Evolutionary conservation across 2,797 vertebrate species (phyloP), one percentile per base, ranked within the genome.

Genomic region (Buphagus erythrorhynchus): DNA sequence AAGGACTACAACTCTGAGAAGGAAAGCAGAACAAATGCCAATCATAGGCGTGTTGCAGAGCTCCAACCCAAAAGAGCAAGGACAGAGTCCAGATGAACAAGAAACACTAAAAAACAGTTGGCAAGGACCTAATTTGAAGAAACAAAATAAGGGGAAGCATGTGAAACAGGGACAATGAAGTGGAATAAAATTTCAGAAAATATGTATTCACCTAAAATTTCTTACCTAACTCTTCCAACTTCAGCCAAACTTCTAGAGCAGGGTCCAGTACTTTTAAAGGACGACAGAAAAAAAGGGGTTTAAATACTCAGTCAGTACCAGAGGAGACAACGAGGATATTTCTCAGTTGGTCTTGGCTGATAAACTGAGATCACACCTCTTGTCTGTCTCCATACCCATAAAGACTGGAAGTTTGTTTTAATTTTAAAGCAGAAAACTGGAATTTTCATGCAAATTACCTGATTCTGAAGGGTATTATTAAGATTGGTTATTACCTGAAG

Each of bases 201-300:
- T 8, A 55, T 0, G 0, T 21, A 67, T 63, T 35, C 16, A 92
- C 3, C 49, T 72, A 40, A 49, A 77, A 51, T 28, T 10, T 36
- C 36, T 42, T 55, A 24, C 25, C 28, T 49, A 72, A 14, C 43
- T n/a, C 15, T 33, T 74, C 16, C 26, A 81, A 11, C 42, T 88
- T 61, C 22, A 80, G 25, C 25, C 16, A 7, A 86, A 76, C 7
- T 59, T 43, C 33, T 55, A 9, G 9, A 86, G 17, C 4, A 48
- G 5, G 5, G 11, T 33, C 4, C 13, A 38, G 10, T 33, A 52
- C 65, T 72, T 85, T 76, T 33, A 85, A 68, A 85, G 24, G 2
- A 31, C 0, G 0, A 40, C 4, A 15, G 4, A 26, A 38, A 65
- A 65, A 91, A 83, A 18, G 5, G 1, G 4, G 7, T 9, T 66